Evolutionary conservation across 1,140 invertebrate genomes (phyloP).

Genomic region (Euura saliciscinereae): DNA sequence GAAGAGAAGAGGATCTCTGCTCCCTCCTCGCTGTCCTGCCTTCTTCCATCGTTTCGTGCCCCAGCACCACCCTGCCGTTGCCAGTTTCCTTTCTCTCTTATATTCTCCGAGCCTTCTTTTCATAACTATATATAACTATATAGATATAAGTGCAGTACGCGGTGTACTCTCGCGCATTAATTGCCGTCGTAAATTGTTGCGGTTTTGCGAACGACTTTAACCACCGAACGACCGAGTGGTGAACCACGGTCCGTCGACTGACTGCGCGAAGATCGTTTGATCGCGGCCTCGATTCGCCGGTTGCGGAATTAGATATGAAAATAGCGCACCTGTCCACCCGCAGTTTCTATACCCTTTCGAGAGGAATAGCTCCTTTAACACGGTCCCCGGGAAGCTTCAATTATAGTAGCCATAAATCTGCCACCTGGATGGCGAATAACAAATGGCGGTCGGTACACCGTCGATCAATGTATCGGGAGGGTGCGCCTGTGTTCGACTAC

Average conservation of each 20-base stretch:
- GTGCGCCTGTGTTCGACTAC: too few relatives aligned
- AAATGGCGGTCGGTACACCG: neutral
- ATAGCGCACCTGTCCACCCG: neutral
- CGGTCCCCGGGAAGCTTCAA: neutral
- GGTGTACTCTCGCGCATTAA: constrained; percentile 59
- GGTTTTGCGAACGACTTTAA: constrained; percentile 45
- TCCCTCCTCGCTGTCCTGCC: constrained; percentile 17
- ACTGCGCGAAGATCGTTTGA: neutral
- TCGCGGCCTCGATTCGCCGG: neutral
- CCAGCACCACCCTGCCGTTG: constrained; percentile 15
- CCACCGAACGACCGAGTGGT: too few relatives aligned
- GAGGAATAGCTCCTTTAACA: neutral
- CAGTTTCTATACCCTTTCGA: neutral
- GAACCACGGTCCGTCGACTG: neutral
- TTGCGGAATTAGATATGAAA: neutral
- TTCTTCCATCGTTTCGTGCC: constrained; percentile 5
- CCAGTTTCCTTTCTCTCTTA: constrained; percentile 17
- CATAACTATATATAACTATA: neutral
- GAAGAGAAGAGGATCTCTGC: constrained; percentile 26
- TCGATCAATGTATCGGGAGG: neutral
- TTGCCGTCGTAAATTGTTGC: constrained; percentile 62
- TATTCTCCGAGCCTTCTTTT: neutral
- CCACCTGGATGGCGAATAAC: neutral
- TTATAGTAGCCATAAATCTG: neutral
- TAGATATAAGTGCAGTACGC: constrained; percentile 28